Evolutionary conservation across 2,113 vertebrate genomes (phyloP).

Genomic region (Hippolais icterina): DNA sequence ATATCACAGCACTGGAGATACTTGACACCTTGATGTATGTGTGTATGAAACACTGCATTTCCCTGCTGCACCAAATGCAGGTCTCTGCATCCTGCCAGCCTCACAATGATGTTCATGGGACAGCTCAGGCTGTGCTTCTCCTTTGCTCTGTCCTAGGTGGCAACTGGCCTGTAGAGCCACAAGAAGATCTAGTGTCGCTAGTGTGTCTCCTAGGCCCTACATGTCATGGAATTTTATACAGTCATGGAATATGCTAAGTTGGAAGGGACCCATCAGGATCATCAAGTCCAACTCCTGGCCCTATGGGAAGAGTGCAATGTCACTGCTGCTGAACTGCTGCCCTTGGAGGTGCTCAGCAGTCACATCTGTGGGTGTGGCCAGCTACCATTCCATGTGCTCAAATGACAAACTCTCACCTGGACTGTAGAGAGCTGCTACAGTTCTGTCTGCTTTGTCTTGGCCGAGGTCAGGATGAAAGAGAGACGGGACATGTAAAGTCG

Average conservation of each 20-base stretch:
- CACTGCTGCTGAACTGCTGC: neutral
- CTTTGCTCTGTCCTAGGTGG: neutral
- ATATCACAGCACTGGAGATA: neutral
- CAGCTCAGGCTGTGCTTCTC: neutral
- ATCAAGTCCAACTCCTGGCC: neutral
- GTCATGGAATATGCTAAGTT: neutral
- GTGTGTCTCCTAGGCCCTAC: neutral
- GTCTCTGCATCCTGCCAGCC: neutral
- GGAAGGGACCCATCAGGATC: neutral
- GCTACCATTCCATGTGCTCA: neutral
- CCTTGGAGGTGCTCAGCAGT: neutral
- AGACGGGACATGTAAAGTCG: too few relatives aligned
- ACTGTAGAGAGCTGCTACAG: neutral
- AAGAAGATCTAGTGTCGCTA: neutral
- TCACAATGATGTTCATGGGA: fast-evolving
- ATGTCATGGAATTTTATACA: neutral
- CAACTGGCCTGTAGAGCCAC: neutral
- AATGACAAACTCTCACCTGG: neutral
- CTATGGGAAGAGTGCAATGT: neutral
- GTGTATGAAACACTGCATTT: neutral
- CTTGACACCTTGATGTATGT: neutral
- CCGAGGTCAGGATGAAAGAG: too few relatives aligned
- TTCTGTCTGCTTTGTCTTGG: too few relatives aligned
- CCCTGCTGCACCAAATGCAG: neutral
- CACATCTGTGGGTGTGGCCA: too few relatives aligned